Conservation (phyloP, 1,140 invertebrate species). For the Ylistrum balloti region DNA sequence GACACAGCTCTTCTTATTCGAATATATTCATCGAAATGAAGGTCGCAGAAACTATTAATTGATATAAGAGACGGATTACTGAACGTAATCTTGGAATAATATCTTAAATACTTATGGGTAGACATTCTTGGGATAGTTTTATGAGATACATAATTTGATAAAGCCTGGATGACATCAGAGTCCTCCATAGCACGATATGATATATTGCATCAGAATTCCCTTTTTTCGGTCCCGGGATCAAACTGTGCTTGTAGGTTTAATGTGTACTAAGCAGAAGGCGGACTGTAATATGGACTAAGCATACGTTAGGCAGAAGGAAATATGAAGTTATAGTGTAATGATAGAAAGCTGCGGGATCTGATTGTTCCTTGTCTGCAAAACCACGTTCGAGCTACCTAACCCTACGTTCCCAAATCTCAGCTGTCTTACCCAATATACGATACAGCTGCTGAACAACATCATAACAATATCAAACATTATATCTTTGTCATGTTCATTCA, state of each 20-base stretch:
- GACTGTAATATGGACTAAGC: not conserved
- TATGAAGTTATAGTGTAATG: not conserved
- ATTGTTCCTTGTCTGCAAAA: not conserved
- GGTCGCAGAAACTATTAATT: conserved; percentile 34
- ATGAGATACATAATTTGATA: conserved; percentile 40
- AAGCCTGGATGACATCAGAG: conserved; percentile 24
- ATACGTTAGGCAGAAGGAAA: not conserved
- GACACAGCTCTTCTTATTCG: not conserved
- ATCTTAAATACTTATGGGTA: conserved; percentile 26
- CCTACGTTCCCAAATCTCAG: too few species aligned
- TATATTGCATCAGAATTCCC: not conserved
- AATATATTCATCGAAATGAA: conserved; percentile 36
- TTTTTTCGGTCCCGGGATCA: not conserved
- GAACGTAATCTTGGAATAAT: conserved; percentile 35
- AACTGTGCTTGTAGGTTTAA: conserved; percentile 37
- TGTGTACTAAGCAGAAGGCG: not conserved
- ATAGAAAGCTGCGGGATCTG: conserved; percentile 1
- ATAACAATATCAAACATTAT: not conserved
- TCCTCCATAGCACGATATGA: not conserved
- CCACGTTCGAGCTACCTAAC: too few species aligned
- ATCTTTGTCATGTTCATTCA: not conserved
- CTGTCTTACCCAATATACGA: too few species aligned
- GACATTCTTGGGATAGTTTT: conserved; percentile 13
- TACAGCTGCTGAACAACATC: not conserved
- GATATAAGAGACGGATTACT: conserved; percentile 22